phyloP scores from a whole-genome alignment of 2,888 invertebrate genomes.

The Rotaria sp. region DNA sequence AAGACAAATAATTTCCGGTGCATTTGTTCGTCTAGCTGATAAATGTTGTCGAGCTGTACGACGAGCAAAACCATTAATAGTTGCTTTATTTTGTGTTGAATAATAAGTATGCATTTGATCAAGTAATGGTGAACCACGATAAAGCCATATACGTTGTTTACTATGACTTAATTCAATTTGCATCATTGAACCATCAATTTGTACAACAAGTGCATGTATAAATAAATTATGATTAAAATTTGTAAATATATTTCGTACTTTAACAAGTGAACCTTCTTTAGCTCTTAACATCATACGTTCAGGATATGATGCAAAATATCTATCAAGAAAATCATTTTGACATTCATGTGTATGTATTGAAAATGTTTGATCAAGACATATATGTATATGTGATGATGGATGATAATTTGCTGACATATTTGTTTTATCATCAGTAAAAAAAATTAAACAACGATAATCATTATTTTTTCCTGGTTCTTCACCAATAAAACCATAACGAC shows the following conservation, averaged over 20 bases:
- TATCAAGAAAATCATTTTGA: not conserved
- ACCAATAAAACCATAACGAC: conserved; percentile 23
- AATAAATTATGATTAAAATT: not conserved
- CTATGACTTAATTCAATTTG: not conserved
- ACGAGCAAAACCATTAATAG: not conserved
- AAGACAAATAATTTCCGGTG: conserved; percentile 5
- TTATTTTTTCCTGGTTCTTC: not conserved
- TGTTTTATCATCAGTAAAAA: not conserved
- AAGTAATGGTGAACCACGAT: conserved; percentile 25
- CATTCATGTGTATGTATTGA: not conserved
- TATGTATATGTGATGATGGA: not conserved
- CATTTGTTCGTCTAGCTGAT: not conserved
- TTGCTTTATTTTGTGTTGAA: conserved; percentile 2
- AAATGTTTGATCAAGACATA: conserved; percentile 27
- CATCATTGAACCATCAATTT: conserved; percentile 25
- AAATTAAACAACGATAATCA: conserved; percentile 7
- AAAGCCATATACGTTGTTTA: not conserved
- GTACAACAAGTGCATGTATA: not conserved
- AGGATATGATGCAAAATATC: conserved; percentile 2
- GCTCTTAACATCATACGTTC: not conserved
- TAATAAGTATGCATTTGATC: conserved; percentile 24
- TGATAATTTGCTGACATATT: conserved; percentile 19
- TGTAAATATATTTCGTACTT: not conserved
- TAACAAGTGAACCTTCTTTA: not conserved
- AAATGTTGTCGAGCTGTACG: not conserved